These are phyloP conservation scores for Tetragnatha montana DNA, from an alignment of 2,888 invertebrate species.

Conservation along the genomic window DNA sequence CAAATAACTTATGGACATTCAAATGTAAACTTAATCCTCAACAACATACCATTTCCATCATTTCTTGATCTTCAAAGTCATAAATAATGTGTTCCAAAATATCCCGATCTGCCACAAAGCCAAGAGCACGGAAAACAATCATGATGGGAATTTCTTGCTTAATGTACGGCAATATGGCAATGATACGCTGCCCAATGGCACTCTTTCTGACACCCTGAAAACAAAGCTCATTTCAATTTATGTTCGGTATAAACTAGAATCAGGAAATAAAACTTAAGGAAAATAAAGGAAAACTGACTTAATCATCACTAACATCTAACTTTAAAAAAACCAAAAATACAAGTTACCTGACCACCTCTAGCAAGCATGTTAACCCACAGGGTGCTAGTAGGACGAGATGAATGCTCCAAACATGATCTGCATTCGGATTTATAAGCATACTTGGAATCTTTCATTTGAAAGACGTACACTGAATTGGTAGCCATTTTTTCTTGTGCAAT, in stretches of 20 bases:
- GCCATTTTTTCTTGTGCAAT: constrained; percentile 99
- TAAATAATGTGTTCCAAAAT: constrained; percentile 99
- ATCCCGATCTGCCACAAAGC: constrained; percentile 99
- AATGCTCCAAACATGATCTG: constrained; percentile 92
- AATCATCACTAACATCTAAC: not conserved
- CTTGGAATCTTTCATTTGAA: constrained; percentile 99
- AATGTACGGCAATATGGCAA: constrained; percentile 98
- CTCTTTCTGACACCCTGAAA: constrained; percentile 96
- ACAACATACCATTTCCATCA: constrained; percentile 97
- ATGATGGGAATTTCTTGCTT: constrained; percentile 99
- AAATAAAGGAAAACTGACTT: too few relatives aligned
- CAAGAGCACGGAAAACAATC: constrained; percentile 99
- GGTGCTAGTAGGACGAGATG: constrained; percentile 95
- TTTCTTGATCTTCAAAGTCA: constrained; percentile 99
- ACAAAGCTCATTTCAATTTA: not conserved
- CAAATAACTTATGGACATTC: not conserved
- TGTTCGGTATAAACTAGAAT: too few relatives aligned
- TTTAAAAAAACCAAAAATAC: not conserved
- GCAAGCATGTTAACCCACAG: constrained; percentile 99
- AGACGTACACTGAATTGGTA: constrained; percentile 99
- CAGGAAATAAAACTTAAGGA: too few relatives aligned
- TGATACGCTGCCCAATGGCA: constrained; percentile 98
- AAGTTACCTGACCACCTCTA: constrained; percentile 86
- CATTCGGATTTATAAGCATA: constrained; percentile 99
- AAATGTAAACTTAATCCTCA: not conserved